phyloP scores from a whole-genome alignment of 2,888 invertebrate species.

The Mactromeris polynyma region DNA sequence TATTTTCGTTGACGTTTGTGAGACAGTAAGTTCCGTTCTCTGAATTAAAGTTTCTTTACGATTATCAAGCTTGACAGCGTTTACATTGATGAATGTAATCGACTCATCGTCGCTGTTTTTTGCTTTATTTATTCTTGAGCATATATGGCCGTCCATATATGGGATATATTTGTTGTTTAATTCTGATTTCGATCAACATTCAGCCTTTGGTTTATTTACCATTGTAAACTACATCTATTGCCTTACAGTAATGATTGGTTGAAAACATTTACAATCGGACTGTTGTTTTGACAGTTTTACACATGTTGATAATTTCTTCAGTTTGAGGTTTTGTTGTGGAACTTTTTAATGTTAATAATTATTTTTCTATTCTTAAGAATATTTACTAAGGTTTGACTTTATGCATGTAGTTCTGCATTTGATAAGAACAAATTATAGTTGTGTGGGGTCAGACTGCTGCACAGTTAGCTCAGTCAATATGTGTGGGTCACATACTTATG shows the following conservation, averaged over 20 bases:
- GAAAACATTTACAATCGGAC: no score
- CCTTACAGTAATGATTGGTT: background rate
- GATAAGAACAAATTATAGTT: no score
- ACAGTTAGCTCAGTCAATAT: no score
- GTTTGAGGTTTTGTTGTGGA: no score
- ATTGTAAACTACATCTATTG: background rate
- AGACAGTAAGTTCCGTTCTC: slow-evolving; percentile 77
- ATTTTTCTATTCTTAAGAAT: no score
- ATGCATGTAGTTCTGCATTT: no score
- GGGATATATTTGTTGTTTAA: background rate
- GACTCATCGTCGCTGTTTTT: background rate
- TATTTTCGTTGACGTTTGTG: slow-evolving; percentile 79
- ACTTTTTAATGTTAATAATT: no score
- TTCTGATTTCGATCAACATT: background rate
- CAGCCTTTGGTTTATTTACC: background rate
- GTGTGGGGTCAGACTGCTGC: no score
- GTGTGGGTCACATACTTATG: no score
- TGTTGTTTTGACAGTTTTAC: no score
- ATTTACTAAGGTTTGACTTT: no score
- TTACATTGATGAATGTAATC: background rate
- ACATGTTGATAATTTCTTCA: no score
- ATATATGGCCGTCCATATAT: background rate
- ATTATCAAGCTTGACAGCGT: background rate
- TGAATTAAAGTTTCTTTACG: background rate
- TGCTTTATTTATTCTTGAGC: background rate